Evolutionary conservation across 2,113 vertebrate genomes (phyloP).

Genomic region (Hyperopisus bebe): DNA sequence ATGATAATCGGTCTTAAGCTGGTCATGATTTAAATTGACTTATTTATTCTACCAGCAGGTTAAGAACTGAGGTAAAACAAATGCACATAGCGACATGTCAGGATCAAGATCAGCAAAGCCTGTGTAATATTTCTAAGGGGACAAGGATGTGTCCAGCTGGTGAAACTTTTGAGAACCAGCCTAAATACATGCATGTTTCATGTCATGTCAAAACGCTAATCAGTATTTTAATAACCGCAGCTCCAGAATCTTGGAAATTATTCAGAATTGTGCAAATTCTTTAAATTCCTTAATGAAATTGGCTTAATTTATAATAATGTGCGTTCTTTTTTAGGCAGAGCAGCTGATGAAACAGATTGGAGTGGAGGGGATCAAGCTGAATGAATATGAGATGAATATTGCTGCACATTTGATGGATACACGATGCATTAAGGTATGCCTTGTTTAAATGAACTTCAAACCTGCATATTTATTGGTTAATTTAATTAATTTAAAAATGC

Average conservation of each 20-base stretch:
- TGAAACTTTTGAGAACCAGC: not conserved
- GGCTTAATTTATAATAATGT: not conserved
- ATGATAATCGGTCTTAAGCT: not conserved
- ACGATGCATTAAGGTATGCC: slow-evolving; percentile 50
- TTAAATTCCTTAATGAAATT: not conserved
- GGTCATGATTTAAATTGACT: not conserved
- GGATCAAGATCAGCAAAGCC: not conserved
- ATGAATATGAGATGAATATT: slow-evolving; percentile 69
- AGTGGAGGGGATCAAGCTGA: slow-evolving; percentile 62
- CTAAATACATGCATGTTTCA: not conserved
- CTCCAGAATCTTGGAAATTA: not conserved
- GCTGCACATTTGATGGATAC: slow-evolving; percentile 66
- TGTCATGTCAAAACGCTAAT: not conserved
- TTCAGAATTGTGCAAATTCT: not conserved
- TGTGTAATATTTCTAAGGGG: not conserved
- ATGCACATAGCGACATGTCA: not conserved
- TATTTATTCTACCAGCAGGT: not conserved
- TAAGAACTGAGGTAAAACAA: not conserved
- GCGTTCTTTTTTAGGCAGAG: slow-evolving; percentile 54
- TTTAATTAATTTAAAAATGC: not conserved
- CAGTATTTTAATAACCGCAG: not conserved
- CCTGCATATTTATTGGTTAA: not conserved
- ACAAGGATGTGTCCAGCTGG: not conserved
- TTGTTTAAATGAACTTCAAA: not conserved
- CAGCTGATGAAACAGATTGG: slow-evolving; percentile 67